These are phyloP conservation scores for Cataglyphis rosenhaueri DNA, from an alignment of 2,888 invertebrate species.

Conservation along the genomic window DNA sequence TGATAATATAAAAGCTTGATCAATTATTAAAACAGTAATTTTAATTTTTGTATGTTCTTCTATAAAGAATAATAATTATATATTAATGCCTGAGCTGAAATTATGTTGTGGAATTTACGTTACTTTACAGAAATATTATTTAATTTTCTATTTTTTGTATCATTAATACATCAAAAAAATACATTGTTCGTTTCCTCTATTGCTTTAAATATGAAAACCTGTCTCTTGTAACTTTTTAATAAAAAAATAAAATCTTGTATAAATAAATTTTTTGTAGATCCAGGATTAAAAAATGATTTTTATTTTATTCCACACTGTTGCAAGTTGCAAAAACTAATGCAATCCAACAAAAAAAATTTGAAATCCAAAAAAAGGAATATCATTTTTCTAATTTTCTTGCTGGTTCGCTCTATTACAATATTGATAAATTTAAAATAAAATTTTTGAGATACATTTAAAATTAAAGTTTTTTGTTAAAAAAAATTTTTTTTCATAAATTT, in stretches of 20 bases:
- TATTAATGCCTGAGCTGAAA: background rate
- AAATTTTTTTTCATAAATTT: no score
- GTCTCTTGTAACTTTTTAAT: background rate
- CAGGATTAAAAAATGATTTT: background rate
- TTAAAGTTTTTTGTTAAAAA: no score
- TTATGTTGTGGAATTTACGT: no score
- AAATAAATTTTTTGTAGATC: background rate
- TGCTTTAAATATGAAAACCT: background rate
- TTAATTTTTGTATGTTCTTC: background rate
- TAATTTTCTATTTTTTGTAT: background rate
- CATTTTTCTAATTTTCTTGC: background rate
- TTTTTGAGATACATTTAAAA: no score
- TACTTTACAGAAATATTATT: constrained; percentile 2
- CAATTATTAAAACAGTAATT: background rate
- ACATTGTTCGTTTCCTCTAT: background rate
- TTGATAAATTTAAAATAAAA: no score
- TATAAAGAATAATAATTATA: background rate
- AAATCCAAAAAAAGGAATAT: background rate
- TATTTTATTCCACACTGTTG: background rate
- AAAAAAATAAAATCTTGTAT: constrained; percentile 2
- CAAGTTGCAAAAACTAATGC: background rate
- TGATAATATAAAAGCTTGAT: background rate
- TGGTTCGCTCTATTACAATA: no score
- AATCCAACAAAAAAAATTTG: background rate
- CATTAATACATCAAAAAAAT: background rate